phyloP scores from a whole-genome alignment of 2,888 invertebrate species.

The Stratiomys singularior region DNA sequence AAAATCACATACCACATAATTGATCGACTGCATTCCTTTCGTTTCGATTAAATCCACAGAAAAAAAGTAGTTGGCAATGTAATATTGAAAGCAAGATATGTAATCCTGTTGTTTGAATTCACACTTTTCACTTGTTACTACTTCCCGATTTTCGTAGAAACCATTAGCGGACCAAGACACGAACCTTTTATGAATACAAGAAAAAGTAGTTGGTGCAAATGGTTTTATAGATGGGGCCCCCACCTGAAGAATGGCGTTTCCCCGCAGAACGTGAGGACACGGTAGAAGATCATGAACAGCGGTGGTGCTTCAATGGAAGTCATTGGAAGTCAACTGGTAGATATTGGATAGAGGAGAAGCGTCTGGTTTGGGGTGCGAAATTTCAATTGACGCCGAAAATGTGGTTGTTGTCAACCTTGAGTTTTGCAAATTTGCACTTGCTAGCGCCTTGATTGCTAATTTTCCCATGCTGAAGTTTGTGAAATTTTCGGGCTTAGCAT shows the following conservation, averaged over 20 bases:
- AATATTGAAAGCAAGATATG: background rate
- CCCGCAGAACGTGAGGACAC: conserved; percentile 15
- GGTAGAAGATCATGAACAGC: background rate
- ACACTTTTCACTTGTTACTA: conserved; percentile 8
- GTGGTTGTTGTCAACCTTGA: too few species aligned
- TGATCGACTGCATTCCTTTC: conserved; percentile 33
- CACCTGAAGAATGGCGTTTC: conserved; percentile 3
- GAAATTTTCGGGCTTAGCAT: too few species aligned
- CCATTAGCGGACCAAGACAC: conserved; percentile 6
- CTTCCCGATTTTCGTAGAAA: background rate
- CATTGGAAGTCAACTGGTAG: conserved; percentile 1
- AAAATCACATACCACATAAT: conserved; percentile 33
- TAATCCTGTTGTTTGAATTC: conserved; percentile 1
- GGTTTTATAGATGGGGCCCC: conserved; percentile 49
- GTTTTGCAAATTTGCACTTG: too few species aligned
- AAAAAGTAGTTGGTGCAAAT: conserved; percentile 32
- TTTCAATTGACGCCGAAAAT: too few species aligned
- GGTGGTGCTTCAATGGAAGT: conserved; percentile 1
- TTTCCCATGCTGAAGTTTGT: too few species aligned
- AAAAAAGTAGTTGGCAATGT: conserved; percentile 9
- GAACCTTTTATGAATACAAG: conserved; percentile 41
- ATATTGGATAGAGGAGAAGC: background rate
- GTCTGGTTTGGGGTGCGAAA: background rate
- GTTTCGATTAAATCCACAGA: background rate
- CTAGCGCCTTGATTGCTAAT: too few species aligned